phyloP scores from a whole-genome alignment of 2,888 invertebrate genomes.

The Rotaria macrura region DNA sequence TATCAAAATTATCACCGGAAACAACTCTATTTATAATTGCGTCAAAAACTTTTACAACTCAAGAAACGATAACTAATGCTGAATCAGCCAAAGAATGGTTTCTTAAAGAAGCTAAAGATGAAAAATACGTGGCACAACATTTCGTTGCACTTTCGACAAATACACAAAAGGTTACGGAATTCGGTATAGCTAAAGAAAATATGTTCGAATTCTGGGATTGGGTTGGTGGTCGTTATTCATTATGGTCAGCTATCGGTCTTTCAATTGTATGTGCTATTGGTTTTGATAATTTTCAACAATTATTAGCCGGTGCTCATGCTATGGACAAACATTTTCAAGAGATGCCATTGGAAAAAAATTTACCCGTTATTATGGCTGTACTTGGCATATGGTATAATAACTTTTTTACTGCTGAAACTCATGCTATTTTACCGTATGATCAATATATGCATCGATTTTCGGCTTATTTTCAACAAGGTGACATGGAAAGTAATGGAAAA shows the following conservation, averaged over 20 bases:
- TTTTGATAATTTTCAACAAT: constrained; percentile 36
- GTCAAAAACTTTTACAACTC: constrained; percentile 96
- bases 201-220: constrained; percentile 99
- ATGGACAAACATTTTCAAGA: constrained; percentile 74
- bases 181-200: constrained; percentile 89
- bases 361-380: constrained; percentile 82
- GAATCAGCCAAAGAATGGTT: constrained; percentile 95
- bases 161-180: constrained; percentile 70
- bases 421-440: constrained; percentile 90
- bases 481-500: constrained; percentile 99
- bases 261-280: constrained; percentile 86
- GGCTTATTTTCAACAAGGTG: constrained; percentile 99
- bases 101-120: constrained; percentile 70
- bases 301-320: constrained; percentile 29
- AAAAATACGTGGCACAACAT: constrained; percentile 77
- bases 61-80: constrained; percentile 95
- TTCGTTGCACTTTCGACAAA: constrained; percentile 97
- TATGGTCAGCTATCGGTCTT: constrained; percentile 98
- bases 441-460: constrained; percentile 96
- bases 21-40: constrained; percentile 94
- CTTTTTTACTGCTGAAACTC: constrained; percentile 85
- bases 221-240: constrained; percentile 92
- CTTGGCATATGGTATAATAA: constrained; percentile 74
- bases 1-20: constrained; percentile 77
- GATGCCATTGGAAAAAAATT: constrained; percentile 79